Conservation (phyloP, 2,113 vertebrate species). For the Acanthisitta chloris region DNA sequence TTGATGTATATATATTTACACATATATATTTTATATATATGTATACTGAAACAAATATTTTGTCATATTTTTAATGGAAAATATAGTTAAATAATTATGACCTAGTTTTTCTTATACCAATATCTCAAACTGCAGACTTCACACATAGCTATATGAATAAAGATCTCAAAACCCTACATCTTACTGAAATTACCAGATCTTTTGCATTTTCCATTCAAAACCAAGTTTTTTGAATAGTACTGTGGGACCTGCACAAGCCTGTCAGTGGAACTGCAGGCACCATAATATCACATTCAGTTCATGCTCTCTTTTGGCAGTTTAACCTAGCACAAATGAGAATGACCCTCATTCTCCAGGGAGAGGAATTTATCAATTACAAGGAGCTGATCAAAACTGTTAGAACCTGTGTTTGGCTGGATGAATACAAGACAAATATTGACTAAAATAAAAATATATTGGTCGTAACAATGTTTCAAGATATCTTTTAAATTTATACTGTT, state of each 20-base stretch:
- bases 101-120: neutral
- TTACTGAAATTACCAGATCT: neutral
- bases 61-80: neutral
- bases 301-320: neutral
- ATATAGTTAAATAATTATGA: neutral
- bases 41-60: neutral
- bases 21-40: neutral
- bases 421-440: neutral
- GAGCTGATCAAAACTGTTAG: neutral
- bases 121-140: neutral
- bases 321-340: neutral
- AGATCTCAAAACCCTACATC: neutral
- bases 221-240: neutral
- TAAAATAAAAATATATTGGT: neutral
- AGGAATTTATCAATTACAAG: neutral
- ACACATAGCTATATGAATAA: neutral
- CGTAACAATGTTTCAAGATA: neutral
- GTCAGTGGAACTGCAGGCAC: neutral
- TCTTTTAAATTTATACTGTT: neutral
- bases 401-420: neutral
- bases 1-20: neutral
- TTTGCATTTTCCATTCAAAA: neutral
- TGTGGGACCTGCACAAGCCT: neutral
- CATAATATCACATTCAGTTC: neutral
- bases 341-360: neutral